These are phyloP conservation scores for Neoascia interrupta DNA, from an alignment of 2,888 invertebrate species.

Conservation along the genomic window DNA sequence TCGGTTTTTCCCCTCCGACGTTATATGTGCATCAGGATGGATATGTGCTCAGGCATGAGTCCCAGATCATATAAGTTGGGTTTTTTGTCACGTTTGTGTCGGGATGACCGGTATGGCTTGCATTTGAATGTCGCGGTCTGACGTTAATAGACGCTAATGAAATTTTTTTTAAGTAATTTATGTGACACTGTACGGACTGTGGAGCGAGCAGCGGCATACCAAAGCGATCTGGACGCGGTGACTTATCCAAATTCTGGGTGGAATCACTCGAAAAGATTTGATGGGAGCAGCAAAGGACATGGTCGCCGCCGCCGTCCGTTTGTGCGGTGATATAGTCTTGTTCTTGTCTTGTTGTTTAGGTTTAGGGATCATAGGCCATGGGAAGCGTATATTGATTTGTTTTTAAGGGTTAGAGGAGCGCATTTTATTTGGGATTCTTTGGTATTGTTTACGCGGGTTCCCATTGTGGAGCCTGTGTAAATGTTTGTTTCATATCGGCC, in stretches of 20 bases:
- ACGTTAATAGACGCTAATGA: conserved; percentile 69
- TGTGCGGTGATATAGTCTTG: no score
- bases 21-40: neutral
- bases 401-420: no score
- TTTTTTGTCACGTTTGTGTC: conserved; percentile 31
- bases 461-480: no score
- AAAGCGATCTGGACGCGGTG: conserved; percentile 49
- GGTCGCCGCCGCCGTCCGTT: no score
- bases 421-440: no score
- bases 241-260: conserved; percentile 32
- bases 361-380: no score
- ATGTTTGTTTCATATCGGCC: no score
- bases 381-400: no score
- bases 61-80: conserved; percentile 35
- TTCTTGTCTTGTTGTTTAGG: no score
- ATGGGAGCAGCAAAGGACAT: no score
- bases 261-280: conserved; percentile 8
- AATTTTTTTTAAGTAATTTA: conserved; percentile 61
- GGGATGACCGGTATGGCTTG: conserved; percentile 57
- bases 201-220: conserved; percentile 61
- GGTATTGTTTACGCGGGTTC: no score
- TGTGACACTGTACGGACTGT: conserved; percentile 53
- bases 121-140: conserved; percentile 65
- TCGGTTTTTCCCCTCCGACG: neutral
- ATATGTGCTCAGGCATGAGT: no score